Evolutionary conservation across 2,797 vertebrate genomes (phyloP).

Genomic region (Typhlichthys subterraneus): DNA sequence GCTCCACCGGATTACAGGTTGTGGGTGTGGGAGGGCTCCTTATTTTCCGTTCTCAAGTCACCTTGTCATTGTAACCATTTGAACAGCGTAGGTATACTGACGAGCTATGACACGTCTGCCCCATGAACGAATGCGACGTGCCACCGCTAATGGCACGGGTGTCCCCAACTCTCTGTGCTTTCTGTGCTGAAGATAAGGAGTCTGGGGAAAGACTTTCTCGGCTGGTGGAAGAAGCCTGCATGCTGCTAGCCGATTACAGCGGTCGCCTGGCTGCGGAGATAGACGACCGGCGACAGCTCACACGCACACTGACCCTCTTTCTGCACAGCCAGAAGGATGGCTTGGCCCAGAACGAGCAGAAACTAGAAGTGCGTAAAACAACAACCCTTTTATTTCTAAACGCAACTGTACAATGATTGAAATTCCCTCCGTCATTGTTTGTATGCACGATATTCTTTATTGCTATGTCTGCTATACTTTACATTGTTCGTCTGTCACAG

Average conservation of each 20-base stretch:
- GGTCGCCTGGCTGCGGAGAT: constrained; percentile 97
- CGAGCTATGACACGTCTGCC: background rate
- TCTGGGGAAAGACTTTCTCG: constrained; percentile 94
- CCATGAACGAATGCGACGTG: background rate
- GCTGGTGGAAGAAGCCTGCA: constrained; percentile 97
- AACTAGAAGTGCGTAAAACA: constrained; percentile 95
- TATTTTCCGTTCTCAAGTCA: too few species aligned
- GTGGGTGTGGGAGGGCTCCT: background rate
- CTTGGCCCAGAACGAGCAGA: constrained; percentile 95
- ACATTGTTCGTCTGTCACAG: constrained; percentile 11
- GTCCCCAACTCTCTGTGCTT: constrained; percentile 36
- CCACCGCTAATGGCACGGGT: constrained; percentile 7
- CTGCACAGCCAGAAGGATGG: constrained; percentile 96
- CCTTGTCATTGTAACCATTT: background rate
- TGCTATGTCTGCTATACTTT: constrained; percentile 17
- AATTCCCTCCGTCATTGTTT: background rate
- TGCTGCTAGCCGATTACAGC: constrained; percentile 98
- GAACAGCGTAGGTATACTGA: background rate
- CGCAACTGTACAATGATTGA: background rate
- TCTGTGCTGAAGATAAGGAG: constrained; percentile 87
- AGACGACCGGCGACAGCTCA: constrained; percentile 95
- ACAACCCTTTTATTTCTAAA: constrained; percentile 21
- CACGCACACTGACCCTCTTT: constrained; percentile 91
- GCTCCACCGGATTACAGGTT: constrained; percentile 96
- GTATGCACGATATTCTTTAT: background rate